These are phyloP conservation scores for Petaurus breviceps DNA, from an alignment of 2,113 vertebrate genomes.

Conservation along the genomic window DNA sequence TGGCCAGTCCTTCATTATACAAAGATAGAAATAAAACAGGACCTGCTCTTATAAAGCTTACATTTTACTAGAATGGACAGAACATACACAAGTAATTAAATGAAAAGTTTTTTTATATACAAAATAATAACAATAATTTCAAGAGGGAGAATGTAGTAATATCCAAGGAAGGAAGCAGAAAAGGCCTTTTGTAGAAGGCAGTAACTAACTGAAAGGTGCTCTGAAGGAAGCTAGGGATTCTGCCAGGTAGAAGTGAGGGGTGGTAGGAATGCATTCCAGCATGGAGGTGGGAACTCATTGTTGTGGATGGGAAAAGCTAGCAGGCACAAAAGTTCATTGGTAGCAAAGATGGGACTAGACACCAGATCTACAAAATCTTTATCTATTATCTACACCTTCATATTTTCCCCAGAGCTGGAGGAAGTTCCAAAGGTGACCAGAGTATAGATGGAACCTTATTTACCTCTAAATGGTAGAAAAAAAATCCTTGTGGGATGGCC, in stretches of 20 bases:
- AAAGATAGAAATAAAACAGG: neutral
- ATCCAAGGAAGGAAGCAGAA: neutral
- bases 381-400: neutral
- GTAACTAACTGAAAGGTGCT: neutral
- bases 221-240: neutral
- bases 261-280: neutral
- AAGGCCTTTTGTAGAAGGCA: neutral
- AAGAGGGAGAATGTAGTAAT: neutral
- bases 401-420: neutral
- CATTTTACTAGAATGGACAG: neutral
- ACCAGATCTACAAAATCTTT: neutral
- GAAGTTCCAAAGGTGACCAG: neutral
- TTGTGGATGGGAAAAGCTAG: neutral
- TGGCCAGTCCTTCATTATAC: neutral
- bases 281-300: neutral
- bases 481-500: too few species aligned
- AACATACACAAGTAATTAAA: neutral
- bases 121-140: neutral
- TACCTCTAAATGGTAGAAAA: neutral
- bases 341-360: accelerated
- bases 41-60: neutral
- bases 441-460: neutral
- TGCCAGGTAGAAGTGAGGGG: neutral
- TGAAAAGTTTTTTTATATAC: neutral
- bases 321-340: neutral